A percentile compares a stretch with the other conserved stretches of the same genome.
phyloP scores from a whole-genome alignment of 1,140 invertebrate genomes.

The Brachionus rubens region DNA sequence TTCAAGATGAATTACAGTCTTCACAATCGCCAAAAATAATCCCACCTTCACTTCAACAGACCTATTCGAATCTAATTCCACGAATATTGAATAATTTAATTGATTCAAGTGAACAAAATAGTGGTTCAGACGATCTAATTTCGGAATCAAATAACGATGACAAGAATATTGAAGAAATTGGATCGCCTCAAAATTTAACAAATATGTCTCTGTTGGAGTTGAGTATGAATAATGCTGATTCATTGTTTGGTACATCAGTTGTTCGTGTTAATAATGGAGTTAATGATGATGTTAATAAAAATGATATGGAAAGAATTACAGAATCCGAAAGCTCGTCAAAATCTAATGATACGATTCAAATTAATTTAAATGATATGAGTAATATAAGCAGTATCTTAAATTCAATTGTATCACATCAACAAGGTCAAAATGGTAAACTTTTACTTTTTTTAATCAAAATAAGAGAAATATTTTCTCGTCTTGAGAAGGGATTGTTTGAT shows the following conservation, averaged over 20 bases:
- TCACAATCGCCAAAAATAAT: background rate
- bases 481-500: too few relatives aligned
- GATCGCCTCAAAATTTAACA: constrained; percentile 38
- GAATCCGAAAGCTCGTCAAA: background rate
- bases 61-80: constrained; percentile 19
- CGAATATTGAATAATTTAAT: constrained; percentile 33
- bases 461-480: too few relatives aligned
- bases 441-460: background rate
- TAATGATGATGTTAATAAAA: background rate
- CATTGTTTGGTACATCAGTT: constrained; percentile 3
- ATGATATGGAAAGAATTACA: background rate
- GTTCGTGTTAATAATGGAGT: background rate
- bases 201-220: constrained; percentile 22
- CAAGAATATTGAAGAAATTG: background rate
- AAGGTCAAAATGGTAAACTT: background rate
- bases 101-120: background rate
- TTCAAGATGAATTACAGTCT: background rate
- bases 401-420: constrained; percentile 3
- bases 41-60: background rate
- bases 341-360: background rate
- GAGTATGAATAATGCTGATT: constrained; percentile 24
- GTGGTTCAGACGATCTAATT: background rate
- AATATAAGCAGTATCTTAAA: constrained; percentile 15
- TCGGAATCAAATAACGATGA: background rate
- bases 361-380: constrained; percentile 17